Conservation (phyloP, 1,140 invertebrate genomes). For the Aphelinus atriplicis region DNA sequence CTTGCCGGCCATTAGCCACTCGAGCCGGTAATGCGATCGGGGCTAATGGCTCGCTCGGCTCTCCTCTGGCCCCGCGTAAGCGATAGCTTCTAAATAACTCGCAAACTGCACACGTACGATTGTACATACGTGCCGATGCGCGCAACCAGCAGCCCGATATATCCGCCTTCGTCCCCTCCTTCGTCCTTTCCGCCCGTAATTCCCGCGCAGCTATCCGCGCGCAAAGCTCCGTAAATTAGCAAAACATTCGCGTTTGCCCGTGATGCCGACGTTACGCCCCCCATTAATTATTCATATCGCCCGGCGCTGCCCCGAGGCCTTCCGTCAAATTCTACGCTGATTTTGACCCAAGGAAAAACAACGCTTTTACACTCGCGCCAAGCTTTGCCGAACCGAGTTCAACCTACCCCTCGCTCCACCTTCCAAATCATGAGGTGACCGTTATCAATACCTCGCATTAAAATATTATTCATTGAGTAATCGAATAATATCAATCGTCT, state of each 20-base stretch:
- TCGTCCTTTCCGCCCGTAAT: background rate
- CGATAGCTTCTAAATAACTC: slow-evolving; percentile 54
- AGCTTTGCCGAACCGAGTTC: too few relatives aligned
- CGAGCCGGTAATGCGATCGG: slow-evolving; percentile 51
- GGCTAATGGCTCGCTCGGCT: slow-evolving; percentile 48
- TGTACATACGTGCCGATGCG: slow-evolving; percentile 35
- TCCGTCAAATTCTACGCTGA: slow-evolving; percentile 18
- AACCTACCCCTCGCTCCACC: too few relatives aligned
- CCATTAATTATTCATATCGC: slow-evolving; percentile 38
- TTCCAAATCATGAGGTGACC: too few relatives aligned
- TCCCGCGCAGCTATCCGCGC: background rate
- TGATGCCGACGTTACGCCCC: background rate
- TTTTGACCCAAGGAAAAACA: background rate
- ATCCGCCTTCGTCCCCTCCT: slow-evolving; percentile 15
- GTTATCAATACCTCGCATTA: too few relatives aligned
- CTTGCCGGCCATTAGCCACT: slow-evolving; percentile 48
- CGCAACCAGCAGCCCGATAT: slow-evolving; percentile 5
- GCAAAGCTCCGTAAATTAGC: slow-evolving; percentile 30
- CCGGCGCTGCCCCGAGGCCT: too few relatives aligned
- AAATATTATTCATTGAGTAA: too few relatives aligned
- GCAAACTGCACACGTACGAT: slow-evolving; percentile 46
- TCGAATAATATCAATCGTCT: too few relatives aligned
- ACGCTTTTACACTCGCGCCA: too few relatives aligned
- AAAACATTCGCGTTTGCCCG: slow-evolving; percentile 37
- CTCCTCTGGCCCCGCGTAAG: slow-evolving; percentile 30